Evolutionary conservation across 1,140 invertebrate genomes (phyloP).

Genomic region (Mamestra configurata): DNA sequence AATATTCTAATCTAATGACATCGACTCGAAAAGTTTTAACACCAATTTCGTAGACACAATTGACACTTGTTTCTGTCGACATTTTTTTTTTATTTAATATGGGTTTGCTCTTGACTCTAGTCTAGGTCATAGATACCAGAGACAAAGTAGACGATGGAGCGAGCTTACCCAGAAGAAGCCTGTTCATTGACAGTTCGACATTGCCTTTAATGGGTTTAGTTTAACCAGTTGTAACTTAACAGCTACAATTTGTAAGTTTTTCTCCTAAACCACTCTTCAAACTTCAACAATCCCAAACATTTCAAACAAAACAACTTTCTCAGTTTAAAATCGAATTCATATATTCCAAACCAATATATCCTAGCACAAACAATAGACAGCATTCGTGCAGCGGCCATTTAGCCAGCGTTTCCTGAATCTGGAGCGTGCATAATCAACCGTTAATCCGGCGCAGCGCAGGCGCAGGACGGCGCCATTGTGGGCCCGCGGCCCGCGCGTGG

Average conservation of each 20-base stretch:
- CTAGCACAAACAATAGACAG: constrained; percentile 64
- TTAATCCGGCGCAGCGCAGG: constrained; percentile 74
- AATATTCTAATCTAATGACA: constrained; percentile 22
- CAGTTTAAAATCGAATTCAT: neutral
- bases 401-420: constrained; percentile 79
- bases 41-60: constrained; percentile 3
- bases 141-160: no score
- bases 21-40: constrained; percentile 7
- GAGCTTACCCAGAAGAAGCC: no score
- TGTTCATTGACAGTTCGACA: no score
- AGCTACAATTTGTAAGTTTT: no score
- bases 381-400: constrained; percentile 69
- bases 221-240: no score
- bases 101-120: no score
- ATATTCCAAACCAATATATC: constrained; percentile 32
- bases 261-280: neutral
- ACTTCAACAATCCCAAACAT: neutral
- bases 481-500: constrained; percentile 62
- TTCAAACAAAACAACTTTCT: neutral
- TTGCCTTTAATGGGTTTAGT: neutral
- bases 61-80: constrained; percentile 1
- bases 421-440: constrained; percentile 85
- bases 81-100: no score
- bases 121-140: no score
- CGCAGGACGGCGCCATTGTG: constrained; percentile 56